Evolutionary conservation across 2,113 vertebrate genomes (phyloP).

Genomic region (Campylorhamphus procurvoides): DNA sequence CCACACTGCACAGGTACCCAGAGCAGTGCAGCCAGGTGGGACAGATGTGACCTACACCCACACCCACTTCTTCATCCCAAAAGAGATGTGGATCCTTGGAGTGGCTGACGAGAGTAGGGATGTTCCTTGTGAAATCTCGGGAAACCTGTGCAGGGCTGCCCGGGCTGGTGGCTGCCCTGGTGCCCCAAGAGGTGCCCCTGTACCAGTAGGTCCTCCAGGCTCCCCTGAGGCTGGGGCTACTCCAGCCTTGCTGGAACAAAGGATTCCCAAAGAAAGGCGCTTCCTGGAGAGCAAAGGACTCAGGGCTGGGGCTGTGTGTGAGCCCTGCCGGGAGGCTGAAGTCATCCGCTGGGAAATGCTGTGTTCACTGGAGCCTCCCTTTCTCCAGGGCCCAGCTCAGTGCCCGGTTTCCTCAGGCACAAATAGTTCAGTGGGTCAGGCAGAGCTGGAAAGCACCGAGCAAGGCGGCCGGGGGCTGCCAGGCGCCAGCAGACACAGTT

Average conservation of each 20-base stretch:
- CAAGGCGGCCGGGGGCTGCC: neutral
- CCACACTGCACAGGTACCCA: accelerated
- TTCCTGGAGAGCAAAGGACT: conserved; percentile 55
- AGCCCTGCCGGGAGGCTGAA: conserved; percentile 17
- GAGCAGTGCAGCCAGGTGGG: neutral
- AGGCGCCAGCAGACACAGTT: accelerated
- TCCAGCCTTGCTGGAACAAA: conserved; percentile 34
- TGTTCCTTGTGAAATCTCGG: neutral
- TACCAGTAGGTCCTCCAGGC: accelerated
- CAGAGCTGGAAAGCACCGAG: neutral
- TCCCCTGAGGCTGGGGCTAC: neutral
- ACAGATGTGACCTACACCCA: accelerated
- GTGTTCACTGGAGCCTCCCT: neutral
- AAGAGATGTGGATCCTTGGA: neutral
- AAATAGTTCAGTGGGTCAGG: conserved; percentile 36
- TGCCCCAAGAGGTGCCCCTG: neutral
- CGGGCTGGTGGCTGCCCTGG: neutral
- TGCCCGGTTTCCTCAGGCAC: neutral
- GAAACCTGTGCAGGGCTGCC: neutral
- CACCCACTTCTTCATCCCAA: neutral
- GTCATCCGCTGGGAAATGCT: conserved; percentile 47
- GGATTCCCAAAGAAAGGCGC: conserved; percentile 40
- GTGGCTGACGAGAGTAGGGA: neutral
- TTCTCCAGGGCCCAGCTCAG: conserved; percentile 1
- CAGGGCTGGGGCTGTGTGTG: neutral